Evolutionary conservation across 1,140 invertebrate species (phyloP), one percentile per base, ranked within the genome.

Genomic region (Dinoponera quadriceps): DNA sequence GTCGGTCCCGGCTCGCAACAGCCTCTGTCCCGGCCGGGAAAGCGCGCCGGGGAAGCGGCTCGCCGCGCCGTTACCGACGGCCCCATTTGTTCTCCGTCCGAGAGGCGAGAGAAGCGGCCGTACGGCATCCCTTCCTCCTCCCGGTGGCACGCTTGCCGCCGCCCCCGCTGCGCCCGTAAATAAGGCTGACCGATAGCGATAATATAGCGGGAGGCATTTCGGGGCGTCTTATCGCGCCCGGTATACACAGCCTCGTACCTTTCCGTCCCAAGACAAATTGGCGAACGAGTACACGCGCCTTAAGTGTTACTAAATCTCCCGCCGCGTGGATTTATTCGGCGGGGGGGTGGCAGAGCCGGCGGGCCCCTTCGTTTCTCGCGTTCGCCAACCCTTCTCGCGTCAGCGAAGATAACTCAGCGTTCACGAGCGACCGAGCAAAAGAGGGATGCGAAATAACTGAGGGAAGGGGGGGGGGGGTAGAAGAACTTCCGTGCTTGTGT

Each of bases 271-370:
- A 80, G 57, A 71, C 74, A 60, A 82, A 82, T 66, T 66, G 44
- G 66, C 62, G 44, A 55, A 65, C 60, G 73, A 65, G 55, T 68
- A 78, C 80, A 72, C 33, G 77, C 69, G 59, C 80, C 65, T 80
- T 80, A 80, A 80, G 75, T 80, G 75, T 69, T 80, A 69, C 65
- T 80, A 80, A 69, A 80, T 80, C 75, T 69, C 65, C 38, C 65
- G 20, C 60, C 22, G 27, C 33, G 65, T 80, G 29, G 75, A 80
- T 80, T 80, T 80, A 80, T 80, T 80, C 51, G 51, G 63, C 4
- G 22, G 20, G 48, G 48, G 54, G 18, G 63, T 18, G 14, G 38
- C 16, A 29, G 22, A 5, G 29, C 18, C 25, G 38, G 38, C 25
- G 55, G 57, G 25, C 72, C 27, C 44, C 33, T n/a, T 51, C 44